Evolutionary conservation across 2,113 vertebrate species (phyloP), one percentile per base, ranked within the genome.

Genomic region (Antechinus stuartii): DNA sequence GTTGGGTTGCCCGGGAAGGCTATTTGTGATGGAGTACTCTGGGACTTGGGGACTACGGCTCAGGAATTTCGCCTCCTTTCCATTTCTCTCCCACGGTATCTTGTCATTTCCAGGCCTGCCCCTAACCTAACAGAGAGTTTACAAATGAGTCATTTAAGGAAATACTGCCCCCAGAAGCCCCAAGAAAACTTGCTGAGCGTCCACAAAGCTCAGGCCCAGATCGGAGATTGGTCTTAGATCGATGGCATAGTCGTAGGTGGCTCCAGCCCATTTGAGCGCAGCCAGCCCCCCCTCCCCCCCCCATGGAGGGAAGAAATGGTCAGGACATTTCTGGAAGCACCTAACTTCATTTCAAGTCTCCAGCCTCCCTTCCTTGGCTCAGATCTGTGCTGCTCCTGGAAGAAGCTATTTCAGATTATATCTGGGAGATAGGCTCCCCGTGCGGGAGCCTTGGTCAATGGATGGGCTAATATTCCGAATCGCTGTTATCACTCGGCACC

Each of bases 381-480:
- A 27, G 42, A 46, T 25, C 42, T 84, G 0, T 1, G 57, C 23
- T 27, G 9, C 84, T 27, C 25, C n/a, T 27, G 46, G 49, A 89
- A 92, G 68, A 54, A 1, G 11, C 89, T 14, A 0, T 23, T 55
- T 14, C 52, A 90, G 89, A 27, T 53, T 11, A 1, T 92, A 94
- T 52, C n/a, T 26, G 47, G 52, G 55, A 92, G 54, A 91, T 91
- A 92, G 50, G 89, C 49, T 76, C 55, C 26, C 49, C 0, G 12
- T 76, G 30, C 89, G 2, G 46, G 84, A 95, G 55, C 56, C 35
- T 12, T 26, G 53, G 94, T 94, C 95, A 56, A 1, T 56, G 97
- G 61, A 54, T n/a, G 95, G 94, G 91, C 96, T 93, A 94, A 96
- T 96, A 91, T 92, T 94, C 96, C 94, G n/a, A 90, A 89, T 93